Base-by-base conservation (phyloP, 2,888 invertebrate species). In the Corythucha ciliata region DNA sequence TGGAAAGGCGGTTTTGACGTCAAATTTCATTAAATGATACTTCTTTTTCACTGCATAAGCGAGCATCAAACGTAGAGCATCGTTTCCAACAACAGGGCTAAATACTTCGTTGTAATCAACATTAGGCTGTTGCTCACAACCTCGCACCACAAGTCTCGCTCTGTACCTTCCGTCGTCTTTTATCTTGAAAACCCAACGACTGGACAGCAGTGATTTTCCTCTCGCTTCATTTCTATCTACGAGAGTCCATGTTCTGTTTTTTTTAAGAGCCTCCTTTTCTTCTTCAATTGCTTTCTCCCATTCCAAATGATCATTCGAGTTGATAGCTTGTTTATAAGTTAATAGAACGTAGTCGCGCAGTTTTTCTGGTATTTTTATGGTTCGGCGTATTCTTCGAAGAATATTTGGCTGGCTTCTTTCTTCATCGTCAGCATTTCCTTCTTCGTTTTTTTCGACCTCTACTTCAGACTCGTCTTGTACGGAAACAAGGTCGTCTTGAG, bases 71-170 rank as follows among this genome's bases (percentile, higher is more conserved):
- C 63, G 54, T 10, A 63, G 54, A 1, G 61, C 57, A 10, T 41
- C 55, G 37, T 58, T 54, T 26, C 59, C 36, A 14, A 61, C 56
- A 2, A 63, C 62, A 3, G 63, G 63, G 6, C 61, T 55, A 57
- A 59, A 45, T 10, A 60, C 61, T 48, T 63, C 61, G 6, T 59
- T 42, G 47, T 61, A 64, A 40, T 64, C 62, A n/a, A 63, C 50
- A 5, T 59, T 63, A 12, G 54, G 27, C 29, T 40, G 49, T 40
- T 64, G 64, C 4, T 51, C 27, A 52, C 56, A 63, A 7, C 62
- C 62, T 48, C 61, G 61, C 2, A 58, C 58, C 1, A 62, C 61
- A 2, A 61, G 42, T n/a, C 62, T 39, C 24, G 62, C 60, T 14
- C 22, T 33, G 16, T 21, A 45, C 14, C 27, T 10, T 8, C 42